These are phyloP conservation scores for Agrypnia vestita DNA, from an alignment of 1,140 invertebrate species.

Conservation along the genomic window DNA sequence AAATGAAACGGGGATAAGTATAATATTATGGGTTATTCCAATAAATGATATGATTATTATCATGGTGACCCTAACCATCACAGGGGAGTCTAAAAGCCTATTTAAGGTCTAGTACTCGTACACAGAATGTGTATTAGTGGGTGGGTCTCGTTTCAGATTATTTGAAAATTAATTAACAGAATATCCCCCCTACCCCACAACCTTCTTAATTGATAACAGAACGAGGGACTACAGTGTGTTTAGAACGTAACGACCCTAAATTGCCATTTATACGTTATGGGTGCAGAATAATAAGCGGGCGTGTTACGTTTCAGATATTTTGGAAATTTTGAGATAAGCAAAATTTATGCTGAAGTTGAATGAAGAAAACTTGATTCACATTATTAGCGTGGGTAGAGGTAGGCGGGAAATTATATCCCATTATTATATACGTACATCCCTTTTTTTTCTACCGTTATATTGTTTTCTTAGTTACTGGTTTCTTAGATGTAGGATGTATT, in stretches of 20 bases:
- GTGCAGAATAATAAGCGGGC: slow-evolving; percentile 8
- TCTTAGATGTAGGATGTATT: too few relatives aligned
- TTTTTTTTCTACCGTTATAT: too few relatives aligned
- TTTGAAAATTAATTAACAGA: slow-evolving; percentile 38
- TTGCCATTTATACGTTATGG: neutral
- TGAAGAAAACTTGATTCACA: too few relatives aligned
- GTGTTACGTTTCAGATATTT: too few relatives aligned
- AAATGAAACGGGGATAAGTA: too few relatives aligned
- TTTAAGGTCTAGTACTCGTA: slow-evolving; percentile 8
- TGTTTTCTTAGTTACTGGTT: too few relatives aligned
- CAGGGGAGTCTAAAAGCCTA: neutral
- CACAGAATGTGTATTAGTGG: slow-evolving; percentile 3
- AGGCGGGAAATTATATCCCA: too few relatives aligned
- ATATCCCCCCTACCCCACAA: neutral
- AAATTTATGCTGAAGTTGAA: too few relatives aligned
- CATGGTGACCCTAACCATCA: neutral
- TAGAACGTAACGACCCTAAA: slow-evolving; percentile 18
- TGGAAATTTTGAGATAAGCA: too few relatives aligned
- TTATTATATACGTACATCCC: too few relatives aligned
- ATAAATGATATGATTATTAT: neutral
- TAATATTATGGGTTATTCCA: too few relatives aligned
- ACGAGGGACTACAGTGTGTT: slow-evolving; percentile 15
- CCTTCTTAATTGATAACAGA: slow-evolving; percentile 19
- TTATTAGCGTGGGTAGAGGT: too few relatives aligned
- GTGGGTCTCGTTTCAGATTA: slow-evolving; percentile 1